Evolutionary conservation across 2,888 invertebrate genomes (phyloP), one percentile per base, ranked within the genome.

Genomic region (Apotomis betuletana): DNA sequence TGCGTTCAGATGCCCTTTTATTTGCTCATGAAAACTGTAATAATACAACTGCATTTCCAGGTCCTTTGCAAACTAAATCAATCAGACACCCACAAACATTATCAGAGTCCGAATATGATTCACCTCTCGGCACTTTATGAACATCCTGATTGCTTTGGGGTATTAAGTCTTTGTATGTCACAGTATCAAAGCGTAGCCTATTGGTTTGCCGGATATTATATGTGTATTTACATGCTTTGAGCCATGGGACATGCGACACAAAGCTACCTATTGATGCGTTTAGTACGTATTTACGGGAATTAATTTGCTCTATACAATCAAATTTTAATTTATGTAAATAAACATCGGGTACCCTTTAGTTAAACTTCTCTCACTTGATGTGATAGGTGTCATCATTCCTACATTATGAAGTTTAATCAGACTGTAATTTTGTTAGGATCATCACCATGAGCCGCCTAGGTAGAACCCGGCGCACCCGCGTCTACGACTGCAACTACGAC

Each of bases 401-500:
- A 27, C 27, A 27, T 27, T 27, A 2, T 27, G 10, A 49, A 27
- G 27, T 73, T 63, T 44, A 44, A 60, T 60, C 10, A 60, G 27
- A 27, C 55, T 49, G 70, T 41, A 55, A 13, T 54, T 71, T 71
- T n/a, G 67, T 70, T 75, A 79, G 76, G 75, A 76, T 76, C 71
- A 49, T 64, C 77, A 79, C 6, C 52, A 92, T 92, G 92, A 92
- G 92, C 82, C 91, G 92, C 62, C 74, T 92, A 75, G 90, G 91
- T 67, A 81, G 96, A 86, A 96, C 96, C 77, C 94, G 97, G 81
- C 95, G 96, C 85, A 97, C 97, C 44, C 96, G 96, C 87, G 96
- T 97, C 82, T 97, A 97, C 87, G 96, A 97, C 84, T 96, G 96
- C 87, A 97, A 97, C 89, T 97, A 97, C 91, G 95, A 96, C 90